Percentiles rank a stretch among this genome's conserved stretches.
Evolutionary conservation across 1,140 invertebrate genomes (phyloP).

Genomic region (Camponotus pennsylvanicus): DNA sequence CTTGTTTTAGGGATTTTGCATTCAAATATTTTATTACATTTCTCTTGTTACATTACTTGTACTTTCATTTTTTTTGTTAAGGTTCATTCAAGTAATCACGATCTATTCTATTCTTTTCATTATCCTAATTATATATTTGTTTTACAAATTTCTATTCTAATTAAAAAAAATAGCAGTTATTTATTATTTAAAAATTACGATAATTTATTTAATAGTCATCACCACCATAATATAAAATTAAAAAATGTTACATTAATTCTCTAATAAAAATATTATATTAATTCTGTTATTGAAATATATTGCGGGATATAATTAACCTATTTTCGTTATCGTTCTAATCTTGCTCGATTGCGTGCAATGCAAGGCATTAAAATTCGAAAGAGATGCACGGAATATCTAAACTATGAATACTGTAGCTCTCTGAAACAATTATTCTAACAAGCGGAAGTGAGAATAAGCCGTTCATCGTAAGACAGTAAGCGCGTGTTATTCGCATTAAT

Average conservation of each 20-base stretch:
- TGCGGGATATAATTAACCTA: neutral
- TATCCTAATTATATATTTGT: too few species aligned
- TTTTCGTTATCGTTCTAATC: neutral
- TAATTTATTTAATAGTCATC: neutral
- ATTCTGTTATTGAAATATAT: neutral
- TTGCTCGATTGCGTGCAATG: neutral
- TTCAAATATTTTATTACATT: neutral
- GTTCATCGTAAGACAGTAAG: conserved; percentile 9
- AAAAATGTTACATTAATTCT: neutral
- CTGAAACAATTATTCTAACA: conserved; percentile 43
- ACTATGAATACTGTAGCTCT: neutral
- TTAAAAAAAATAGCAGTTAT: neutral
- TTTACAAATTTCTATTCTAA: too few species aligned
- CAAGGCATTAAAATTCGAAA: neutral
- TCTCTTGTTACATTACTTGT: neutral
- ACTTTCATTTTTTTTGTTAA: neutral
- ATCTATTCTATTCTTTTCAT: neutral
- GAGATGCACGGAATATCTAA: neutral
- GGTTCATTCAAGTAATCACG: neutral
- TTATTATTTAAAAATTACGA: neutral
- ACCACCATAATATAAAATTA: neutral
- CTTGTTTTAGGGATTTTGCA: neutral
- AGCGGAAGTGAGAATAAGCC: conserved; percentile 45
- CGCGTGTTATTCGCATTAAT: conserved; percentile 29
- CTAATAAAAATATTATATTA: neutral